A percentile compares a stretch with the other conserved stretches of the same genome.
Conservation (phyloP, 1,140 invertebrate genomes). For the Aphaenogaster rudis region DNA sequence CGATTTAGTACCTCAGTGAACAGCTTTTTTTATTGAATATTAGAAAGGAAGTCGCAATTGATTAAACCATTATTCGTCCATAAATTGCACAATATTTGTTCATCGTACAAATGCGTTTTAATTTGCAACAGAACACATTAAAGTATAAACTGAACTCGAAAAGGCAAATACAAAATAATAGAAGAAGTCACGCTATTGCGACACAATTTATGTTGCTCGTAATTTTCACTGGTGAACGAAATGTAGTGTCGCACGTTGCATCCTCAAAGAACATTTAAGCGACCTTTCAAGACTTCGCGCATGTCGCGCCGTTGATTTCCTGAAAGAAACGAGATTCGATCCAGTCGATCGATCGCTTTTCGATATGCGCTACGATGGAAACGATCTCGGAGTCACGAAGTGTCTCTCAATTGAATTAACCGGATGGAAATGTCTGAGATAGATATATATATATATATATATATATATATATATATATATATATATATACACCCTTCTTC, state of each 20-base stretch:
- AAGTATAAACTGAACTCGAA: background rate
- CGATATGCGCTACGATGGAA: background rate
- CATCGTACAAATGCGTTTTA: background rate
- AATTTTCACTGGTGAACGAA: conserved; percentile 9
- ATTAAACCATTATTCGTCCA: background rate
- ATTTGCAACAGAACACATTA: background rate
- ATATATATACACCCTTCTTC: background rate
- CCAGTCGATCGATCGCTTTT: background rate
- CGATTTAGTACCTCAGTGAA: background rate
- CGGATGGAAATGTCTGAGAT: background rate
- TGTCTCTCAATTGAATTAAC: conserved; percentile 45
- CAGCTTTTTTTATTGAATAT: conserved; percentile 1
- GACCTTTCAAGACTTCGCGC: conserved; percentile 17
- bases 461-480: no score
- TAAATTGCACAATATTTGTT: background rate
- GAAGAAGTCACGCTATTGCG: conserved; percentile 2
- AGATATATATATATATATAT: no score
- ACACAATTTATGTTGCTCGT: conserved; percentile 37
- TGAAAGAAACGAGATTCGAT: conserved; percentile 21
- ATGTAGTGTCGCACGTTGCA: background rate
- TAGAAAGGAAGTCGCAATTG: background rate
- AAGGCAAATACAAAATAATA: conserved; percentile 28
- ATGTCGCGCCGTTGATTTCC: background rate
- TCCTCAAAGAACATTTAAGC: conserved; percentile 9
- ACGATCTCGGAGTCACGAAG: background rate